Evolutionary conservation across 2,888 invertebrate genomes (phyloP), one percentile per base, ranked within the genome.

Genomic region (Sicus ferrugineus): DNA sequence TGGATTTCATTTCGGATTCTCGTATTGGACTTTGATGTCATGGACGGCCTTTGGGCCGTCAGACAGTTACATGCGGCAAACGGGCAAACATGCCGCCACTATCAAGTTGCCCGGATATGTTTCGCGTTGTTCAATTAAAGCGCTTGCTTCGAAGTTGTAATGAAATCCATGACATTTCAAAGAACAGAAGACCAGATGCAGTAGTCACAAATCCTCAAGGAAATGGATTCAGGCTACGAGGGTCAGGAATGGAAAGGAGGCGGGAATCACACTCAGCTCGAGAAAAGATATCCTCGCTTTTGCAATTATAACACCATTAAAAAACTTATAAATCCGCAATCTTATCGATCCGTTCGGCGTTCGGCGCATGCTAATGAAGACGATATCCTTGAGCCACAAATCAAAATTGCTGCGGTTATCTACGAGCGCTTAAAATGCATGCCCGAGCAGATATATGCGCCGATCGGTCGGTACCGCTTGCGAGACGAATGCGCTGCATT

Each of bases 101-200:
- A 70, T 72, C 66, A 69, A 6, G 11, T 5, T 23, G 3, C 11
- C 14, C 14, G 28, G 71, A 70, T 71, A 70, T 72, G 73, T 74
- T 72, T n/a, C 70, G 71, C 74, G 73, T 73, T 76, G 75, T 75
- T 74, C 76, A 75, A 73, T 76, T 75, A 76, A 76, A 73, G 73
- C 73, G 73, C 73, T 73, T 76, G 75, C 74, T 73, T 4, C 71
- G 72, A 70, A 56, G 16, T 56, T 66, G 56, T 66, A 56, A 66
- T 66, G 66, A 66, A 61, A 21, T 14, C 9, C 23, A 54, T 46
- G n/a, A 4, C 42, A 42, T 42, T n/a, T n/a, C 42, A 42, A 42
- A n/a, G 16, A 42, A 42, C 16, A 16, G n/a, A 16, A 42, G 0
- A 34, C 34, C 34, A 42, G n/a, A 42, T 54, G 21, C 26, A 54